Evolutionary conservation across 2,888 invertebrate genomes (phyloP), one percentile per base, ranked within the genome.

Genomic region (Cosmopolites sordidus): DNA sequence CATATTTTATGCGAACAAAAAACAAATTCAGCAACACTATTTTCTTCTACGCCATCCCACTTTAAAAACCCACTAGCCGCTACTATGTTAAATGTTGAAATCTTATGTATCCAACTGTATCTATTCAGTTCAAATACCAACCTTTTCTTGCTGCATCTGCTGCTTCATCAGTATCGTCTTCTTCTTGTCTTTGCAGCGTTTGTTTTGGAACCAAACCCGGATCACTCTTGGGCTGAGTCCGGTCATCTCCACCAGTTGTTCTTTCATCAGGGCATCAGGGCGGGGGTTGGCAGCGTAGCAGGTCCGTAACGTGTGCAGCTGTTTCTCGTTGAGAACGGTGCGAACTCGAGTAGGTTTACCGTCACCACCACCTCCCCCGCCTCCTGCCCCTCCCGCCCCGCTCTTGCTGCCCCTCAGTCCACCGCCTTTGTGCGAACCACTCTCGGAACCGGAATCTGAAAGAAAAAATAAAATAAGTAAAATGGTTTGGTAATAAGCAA

Each of bases 201-300:
- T 97, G 76, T 97, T 97, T 76, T 97, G 97, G 81, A 98, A 99
- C 99, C 99, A 99, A 54, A 99, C 99, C 69, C 99, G 83, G 73
- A 99, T 99, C 65, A 99, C 99, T 12, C 99, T 80, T 15, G 98
- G 97, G 67, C 93, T 95, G 46, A 99, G 83, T 0, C 93, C 87
- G 12, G 99, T 99, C 97, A 98, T 96, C 77, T 99, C 98, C 38
- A 97, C 97, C 58, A 99, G 83, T 74, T 98, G 97, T 75, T 99
- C 99, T 79, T 99, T 99, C 93, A 97, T 95, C 58, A 98, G 83
- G 37, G 99, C 98, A 77, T 99, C 99, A 33, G 99, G 99, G 46
- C 99, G 82, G 52, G 98, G 96, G 78, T 99, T 99, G 51, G 95
- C 94, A 54, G 89, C 89, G 78, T 99, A 99, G 76, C 97, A 98